Evolutionary conservation across 1,140 invertebrate genomes (phyloP).

Genomic region (Bicyclus anynana): DNA sequence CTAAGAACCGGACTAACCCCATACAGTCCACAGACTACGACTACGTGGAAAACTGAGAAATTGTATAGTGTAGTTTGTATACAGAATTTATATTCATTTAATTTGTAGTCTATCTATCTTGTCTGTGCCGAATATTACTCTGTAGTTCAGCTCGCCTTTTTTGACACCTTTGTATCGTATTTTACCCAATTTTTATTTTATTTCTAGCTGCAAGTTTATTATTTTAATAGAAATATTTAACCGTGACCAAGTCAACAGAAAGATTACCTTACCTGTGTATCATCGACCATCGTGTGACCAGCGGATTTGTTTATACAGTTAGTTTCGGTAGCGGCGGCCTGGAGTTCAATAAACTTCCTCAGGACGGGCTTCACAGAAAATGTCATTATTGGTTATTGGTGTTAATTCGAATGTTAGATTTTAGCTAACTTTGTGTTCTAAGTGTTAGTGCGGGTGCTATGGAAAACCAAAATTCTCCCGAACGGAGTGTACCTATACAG

Average conservation of each 20-base stretch:
- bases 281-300: conserved; percentile 2
- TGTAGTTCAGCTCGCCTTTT: conserved; percentile 16
- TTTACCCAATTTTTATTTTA: conserved; percentile 19
- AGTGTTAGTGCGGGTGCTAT: conserved; percentile 40
- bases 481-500: conserved; percentile 58
- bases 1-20: too few species aligned
- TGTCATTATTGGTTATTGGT: conserved; percentile 53
- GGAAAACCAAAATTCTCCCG: conserved; percentile 64
- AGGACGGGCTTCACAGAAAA: conserved; percentile 43
- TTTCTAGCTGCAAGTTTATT: conserved; percentile 18
- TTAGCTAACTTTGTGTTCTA: conserved; percentile 29
- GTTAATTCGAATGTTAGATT: conserved; percentile 51
- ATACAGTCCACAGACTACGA: too few species aligned
- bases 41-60: too few species aligned
- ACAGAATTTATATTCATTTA: background rate
- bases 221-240: conserved; percentile 21
- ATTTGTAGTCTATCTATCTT: background rate
- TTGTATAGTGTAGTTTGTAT: background rate
- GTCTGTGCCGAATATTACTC: background rate
- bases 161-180: conserved; percentile 20
- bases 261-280: background rate
- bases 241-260: conserved; percentile 5
- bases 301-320: background rate
- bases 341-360: conserved; percentile 63
- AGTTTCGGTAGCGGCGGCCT: conserved; percentile 25